Conservation (phyloP, 1,140 invertebrate genomes). For the Polyergus mexicanus region DNA sequence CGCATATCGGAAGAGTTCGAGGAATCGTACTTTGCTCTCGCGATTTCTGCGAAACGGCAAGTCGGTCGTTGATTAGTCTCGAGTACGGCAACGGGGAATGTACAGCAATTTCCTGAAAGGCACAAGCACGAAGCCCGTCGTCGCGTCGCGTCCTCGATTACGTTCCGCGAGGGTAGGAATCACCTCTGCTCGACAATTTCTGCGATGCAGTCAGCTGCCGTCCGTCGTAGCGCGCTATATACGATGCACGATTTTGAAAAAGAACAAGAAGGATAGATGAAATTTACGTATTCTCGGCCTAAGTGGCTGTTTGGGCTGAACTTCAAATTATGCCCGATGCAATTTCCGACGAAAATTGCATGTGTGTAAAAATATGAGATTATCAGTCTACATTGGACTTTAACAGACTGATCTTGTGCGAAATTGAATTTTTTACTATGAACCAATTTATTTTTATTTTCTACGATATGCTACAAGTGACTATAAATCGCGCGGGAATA, state of each 20-base stretch:
- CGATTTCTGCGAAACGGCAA: constrained; percentile 26
- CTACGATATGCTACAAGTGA: neutral
- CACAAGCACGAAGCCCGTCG: neutral
- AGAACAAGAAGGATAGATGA: neutral
- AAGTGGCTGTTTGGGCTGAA: constrained; percentile 26
- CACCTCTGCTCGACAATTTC: constrained; percentile 30
- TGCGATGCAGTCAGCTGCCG: constrained; percentile 6
- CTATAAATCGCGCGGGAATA: neutral
- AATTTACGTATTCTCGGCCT: constrained; percentile 31
- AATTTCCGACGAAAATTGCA: constrained; percentile 38
- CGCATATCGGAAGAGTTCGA: neutral
- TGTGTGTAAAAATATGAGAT: constrained; percentile 2
- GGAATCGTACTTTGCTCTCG: constrained; percentile 2
- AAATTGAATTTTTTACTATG: neutral
- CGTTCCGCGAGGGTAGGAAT: neutral
- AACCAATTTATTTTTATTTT: neutral
- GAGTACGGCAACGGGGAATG: neutral
- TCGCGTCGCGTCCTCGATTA: constrained; percentile 25
- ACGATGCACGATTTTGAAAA: neutral
- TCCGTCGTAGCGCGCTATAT: neutral
- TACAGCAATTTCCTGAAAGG: constrained; percentile 18
- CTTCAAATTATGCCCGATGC: constrained; percentile 31
- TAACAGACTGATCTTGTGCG: neutral
- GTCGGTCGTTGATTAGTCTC: constrained; percentile 26
- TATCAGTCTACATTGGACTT: constrained; percentile 12